A percentile compares a stretch with the other conserved stretches of the same genome.
These are phyloP conservation scores for Manis javanica DNA, from an alignment of 2,797 vertebrate species.

Conservation along the genomic window DNA sequence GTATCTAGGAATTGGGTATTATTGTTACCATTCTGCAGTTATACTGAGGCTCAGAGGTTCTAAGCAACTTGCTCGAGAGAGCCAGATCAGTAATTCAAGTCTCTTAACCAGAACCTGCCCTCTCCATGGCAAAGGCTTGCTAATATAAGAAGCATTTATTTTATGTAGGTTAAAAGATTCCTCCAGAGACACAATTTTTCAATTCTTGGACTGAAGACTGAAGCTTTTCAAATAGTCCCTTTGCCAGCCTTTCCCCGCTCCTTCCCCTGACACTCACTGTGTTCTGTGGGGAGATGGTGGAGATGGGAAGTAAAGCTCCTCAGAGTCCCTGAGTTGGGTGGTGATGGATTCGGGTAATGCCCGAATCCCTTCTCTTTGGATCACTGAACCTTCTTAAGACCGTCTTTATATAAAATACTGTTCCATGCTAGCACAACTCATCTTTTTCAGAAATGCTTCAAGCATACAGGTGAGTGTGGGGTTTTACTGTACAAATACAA, in stretches of 20 bases:
- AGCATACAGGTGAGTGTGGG: background rate
- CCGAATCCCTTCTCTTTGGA: background rate
- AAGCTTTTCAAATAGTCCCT: background rate
- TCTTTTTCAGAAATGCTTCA: background rate
- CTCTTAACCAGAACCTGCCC: background rate
- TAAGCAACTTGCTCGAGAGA: background rate
- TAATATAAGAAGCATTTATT: slow-evolving; percentile 7
- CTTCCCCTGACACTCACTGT: background rate
- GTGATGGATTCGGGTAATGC: background rate
- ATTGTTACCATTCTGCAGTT: background rate
- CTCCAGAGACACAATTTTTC: background rate
- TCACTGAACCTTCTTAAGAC: background rate
- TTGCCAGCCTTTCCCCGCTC: background rate
- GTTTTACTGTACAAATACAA: background rate
- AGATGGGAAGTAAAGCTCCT: background rate
- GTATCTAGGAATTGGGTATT: background rate
- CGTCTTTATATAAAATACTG: background rate
- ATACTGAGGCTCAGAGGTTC: slow-evolving; percentile 31
- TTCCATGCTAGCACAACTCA: background rate
- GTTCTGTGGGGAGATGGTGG: background rate
- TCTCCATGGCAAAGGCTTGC: slow-evolving; percentile 23
- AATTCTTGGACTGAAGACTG: background rate
- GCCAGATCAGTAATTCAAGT: background rate
- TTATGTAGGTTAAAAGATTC: slow-evolving; percentile 31
- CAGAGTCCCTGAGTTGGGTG: background rate